Evolutionary conservation across 2,113 vertebrate genomes (phyloP).

Genomic region (Corvus hawaiiensis): DNA sequence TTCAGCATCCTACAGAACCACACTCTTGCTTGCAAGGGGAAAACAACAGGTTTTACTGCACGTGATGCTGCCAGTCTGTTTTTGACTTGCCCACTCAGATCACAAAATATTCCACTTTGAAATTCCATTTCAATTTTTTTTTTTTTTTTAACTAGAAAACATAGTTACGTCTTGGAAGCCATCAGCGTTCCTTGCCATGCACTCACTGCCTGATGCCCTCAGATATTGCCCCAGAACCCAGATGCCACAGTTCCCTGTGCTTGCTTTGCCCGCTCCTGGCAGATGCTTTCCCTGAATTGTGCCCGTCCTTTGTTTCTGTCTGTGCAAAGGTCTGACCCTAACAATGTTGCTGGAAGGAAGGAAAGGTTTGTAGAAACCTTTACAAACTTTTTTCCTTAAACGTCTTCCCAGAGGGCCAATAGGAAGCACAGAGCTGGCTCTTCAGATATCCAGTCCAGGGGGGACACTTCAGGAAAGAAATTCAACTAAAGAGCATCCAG

Average conservation of each 20-base stretch:
- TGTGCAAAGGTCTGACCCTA: slow-evolving; percentile 34
- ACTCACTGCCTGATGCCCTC: background rate
- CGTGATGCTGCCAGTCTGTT: background rate
- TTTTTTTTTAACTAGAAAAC: background rate
- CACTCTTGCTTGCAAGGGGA: background rate
- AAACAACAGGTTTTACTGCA: background rate
- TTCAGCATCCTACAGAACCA: background rate
- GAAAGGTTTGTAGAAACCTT: slow-evolving; percentile 28
- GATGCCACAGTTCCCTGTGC: background rate
- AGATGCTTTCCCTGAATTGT: background rate
- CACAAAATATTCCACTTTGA: background rate
- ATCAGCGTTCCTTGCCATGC: background rate
- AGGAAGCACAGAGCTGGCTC: background rate
- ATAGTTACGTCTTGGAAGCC: background rate
- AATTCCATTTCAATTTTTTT: background rate
- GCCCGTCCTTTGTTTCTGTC: slow-evolving; percentile 29
- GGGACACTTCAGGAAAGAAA: slow-evolving; percentile 43
- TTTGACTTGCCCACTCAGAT: background rate
- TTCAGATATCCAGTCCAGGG: slow-evolving; percentile 26
- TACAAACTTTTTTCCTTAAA: slow-evolving; percentile 25
- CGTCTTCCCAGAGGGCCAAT: background rate
- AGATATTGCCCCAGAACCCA: background rate
- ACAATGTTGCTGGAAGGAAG: slow-evolving; percentile 41
- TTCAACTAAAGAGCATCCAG: slow-evolving; percentile 47
- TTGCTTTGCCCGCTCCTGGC: background rate